A percentile compares a stretch with the other conserved stretches of the same genome.
These are phyloP conservation scores for Perca flavescens DNA, from an alignment of 2,113 vertebrate genomes.

Conservation along the genomic window DNA sequence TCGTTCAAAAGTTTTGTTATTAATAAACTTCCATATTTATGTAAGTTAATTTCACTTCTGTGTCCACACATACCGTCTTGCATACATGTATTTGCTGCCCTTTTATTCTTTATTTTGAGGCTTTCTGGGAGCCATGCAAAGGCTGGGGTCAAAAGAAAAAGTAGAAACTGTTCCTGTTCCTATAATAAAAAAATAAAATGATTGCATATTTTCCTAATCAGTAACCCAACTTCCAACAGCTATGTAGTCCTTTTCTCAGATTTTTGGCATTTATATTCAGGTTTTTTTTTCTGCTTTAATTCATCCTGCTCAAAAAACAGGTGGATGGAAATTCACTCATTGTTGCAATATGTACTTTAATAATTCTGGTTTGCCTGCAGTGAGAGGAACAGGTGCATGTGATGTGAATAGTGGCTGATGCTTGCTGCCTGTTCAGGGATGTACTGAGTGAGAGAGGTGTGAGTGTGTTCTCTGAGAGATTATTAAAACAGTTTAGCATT, in stretches of 20 bases:
- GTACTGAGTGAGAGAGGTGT: conserved; percentile 7
- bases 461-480: conserved; percentile 8
- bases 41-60: conserved; percentile 24
- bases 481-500: conserved; percentile 30
- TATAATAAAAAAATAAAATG: neutral
- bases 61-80: neutral
- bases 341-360: neutral
- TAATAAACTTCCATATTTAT: conserved; percentile 36
- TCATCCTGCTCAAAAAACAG: neutral
- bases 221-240: neutral
- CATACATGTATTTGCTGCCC: conserved; percentile 23
- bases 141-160: neutral
- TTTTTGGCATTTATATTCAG: neutral
- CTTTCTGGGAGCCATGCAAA: neutral
- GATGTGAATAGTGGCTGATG: neutral
- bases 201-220: neutral
- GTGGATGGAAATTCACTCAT: neutral
- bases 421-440: conserved; percentile 4
- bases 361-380: conserved; percentile 12
- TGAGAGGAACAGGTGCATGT: conserved; percentile 10
- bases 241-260: neutral
- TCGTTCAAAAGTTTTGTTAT: conserved; percentile 1
- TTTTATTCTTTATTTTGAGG: conserved; percentile 24
- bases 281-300: neutral
- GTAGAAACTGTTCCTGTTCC: neutral